Evolutionary conservation across 2,113 vertebrate genomes (phyloP).

Genomic region (Gila orcuttii): DNA sequence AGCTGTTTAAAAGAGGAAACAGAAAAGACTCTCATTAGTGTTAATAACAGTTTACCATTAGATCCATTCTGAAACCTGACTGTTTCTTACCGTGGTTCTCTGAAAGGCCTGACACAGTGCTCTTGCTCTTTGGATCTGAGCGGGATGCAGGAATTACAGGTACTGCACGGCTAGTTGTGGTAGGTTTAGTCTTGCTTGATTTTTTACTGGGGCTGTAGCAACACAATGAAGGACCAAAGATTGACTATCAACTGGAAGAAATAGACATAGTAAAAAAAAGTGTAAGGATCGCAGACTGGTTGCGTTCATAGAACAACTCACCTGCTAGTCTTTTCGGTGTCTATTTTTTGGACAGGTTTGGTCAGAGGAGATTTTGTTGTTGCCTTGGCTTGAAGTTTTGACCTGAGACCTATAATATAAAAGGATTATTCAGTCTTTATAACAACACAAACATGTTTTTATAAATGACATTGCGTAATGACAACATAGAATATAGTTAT

Average conservation of each 20-base stretch:
- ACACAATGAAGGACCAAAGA: neutral
- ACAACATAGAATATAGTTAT: neutral
- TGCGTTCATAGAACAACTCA: constrained; percentile 54
- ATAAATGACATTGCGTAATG: neutral
- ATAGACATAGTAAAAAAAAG: neutral
- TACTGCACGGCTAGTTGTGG: constrained; percentile 75
- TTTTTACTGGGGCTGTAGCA: constrained; percentile 80
- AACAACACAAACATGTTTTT: neutral
- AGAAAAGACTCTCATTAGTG: constrained; percentile 35
- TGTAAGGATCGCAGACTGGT: neutral
- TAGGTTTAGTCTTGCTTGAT: constrained; percentile 71
- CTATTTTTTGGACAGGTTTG: constrained; percentile 68
- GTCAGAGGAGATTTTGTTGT: constrained; percentile 65
- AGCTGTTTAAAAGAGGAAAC: constrained; percentile 71
- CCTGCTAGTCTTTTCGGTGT: constrained; percentile 73
- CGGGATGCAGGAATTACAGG: constrained; percentile 62
- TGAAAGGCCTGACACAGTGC: constrained; percentile 64
- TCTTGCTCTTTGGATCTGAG: constrained; percentile 78
- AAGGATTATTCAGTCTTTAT: constrained; percentile 7
- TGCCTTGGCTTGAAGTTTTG: constrained; percentile 69
- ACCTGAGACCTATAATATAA: constrained; percentile 68
- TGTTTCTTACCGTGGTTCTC: constrained; percentile 82
- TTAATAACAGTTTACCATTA: constrained; percentile 18
- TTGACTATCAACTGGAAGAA: constrained; percentile 6
- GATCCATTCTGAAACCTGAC: neutral